Evolutionary conservation across 2,113 vertebrate species (phyloP).

Genomic region (Dendrocopos noguchii): DNA sequence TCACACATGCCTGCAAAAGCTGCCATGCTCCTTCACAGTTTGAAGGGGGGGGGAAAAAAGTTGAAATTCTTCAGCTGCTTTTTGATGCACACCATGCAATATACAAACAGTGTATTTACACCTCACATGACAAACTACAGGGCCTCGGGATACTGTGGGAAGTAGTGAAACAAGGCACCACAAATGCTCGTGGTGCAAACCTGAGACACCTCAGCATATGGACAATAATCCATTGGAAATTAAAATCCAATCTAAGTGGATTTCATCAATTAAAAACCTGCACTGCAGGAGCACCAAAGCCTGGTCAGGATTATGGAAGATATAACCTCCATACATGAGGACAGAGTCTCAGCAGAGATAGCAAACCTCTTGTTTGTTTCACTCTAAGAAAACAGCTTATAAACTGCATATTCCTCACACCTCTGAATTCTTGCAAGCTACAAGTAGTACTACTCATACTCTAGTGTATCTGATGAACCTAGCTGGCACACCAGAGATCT

Average conservation of each 20-base stretch:
- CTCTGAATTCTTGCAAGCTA: neutral
- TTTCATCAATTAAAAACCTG: neutral
- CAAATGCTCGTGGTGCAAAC: neutral
- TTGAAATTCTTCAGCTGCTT: neutral
- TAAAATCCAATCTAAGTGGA: neutral
- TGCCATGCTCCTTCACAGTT: constrained; percentile 92
- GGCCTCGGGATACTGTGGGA: rapidly evolving
- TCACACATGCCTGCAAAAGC: constrained; percentile 99
- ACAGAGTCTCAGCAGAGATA: neutral
- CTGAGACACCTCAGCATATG: neutral
- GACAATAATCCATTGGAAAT: neutral
- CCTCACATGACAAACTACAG: neutral
- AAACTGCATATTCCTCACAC: neutral
- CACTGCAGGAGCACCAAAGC: neutral
- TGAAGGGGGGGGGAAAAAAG: neutral
- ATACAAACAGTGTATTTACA: neutral
- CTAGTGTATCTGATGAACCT: neutral
- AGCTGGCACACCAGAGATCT: neutral
- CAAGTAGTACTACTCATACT: neutral
- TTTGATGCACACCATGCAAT: neutral
- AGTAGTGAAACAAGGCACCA: neutral
- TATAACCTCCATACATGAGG: neutral
- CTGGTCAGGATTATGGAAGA: neutral
- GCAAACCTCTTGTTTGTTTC: neutral
- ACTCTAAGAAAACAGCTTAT: neutral